Conservation (phyloP, 2,888 invertebrate species). For the Sesamia inferens region DNA sequence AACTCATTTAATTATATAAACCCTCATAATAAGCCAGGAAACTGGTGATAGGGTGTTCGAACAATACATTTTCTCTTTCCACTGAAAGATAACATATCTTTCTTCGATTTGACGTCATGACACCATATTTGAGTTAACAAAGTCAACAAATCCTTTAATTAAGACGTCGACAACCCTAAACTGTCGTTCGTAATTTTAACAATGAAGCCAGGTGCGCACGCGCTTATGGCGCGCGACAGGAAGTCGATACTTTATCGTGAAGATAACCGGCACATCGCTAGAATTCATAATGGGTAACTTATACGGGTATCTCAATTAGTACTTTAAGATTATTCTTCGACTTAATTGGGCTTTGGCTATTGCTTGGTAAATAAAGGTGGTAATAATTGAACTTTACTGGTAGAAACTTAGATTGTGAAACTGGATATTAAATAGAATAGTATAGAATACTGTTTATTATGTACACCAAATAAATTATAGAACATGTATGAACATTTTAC, state of each 20-base stretch:
- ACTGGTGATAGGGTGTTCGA: neutral
- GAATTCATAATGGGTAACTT: conserved; percentile 69
- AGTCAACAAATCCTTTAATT: conserved; percentile 44
- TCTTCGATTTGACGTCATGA: conserved; percentile 33
- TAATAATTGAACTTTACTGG: conserved; percentile 29
- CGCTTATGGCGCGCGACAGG: conserved; percentile 65
- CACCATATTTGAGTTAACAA: conserved; percentile 12
- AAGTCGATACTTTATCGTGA: conserved; percentile 64
- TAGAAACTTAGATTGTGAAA: neutral
- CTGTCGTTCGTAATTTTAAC: conserved; percentile 63
- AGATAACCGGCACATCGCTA: conserved; percentile 70
- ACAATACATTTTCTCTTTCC: neutral
- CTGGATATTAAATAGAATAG: no score
- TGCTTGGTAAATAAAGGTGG: conserved; percentile 25
- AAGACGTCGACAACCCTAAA: conserved; percentile 61
- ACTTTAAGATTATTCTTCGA: conserved; percentile 57
- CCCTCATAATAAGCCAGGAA: neutral
- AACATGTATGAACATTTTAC: no score
- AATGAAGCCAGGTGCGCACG: conserved; percentile 73
- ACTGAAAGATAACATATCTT: neutral
- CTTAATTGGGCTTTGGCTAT: conserved; percentile 41
- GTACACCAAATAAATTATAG: no score
- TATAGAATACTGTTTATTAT: no score
- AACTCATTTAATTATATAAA: neutral
- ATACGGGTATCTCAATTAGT: conserved; percentile 63